These are phyloP conservation scores for Aythya baeri DNA, from an alignment of 2,113 vertebrate genomes.

Conservation along the genomic window DNA sequence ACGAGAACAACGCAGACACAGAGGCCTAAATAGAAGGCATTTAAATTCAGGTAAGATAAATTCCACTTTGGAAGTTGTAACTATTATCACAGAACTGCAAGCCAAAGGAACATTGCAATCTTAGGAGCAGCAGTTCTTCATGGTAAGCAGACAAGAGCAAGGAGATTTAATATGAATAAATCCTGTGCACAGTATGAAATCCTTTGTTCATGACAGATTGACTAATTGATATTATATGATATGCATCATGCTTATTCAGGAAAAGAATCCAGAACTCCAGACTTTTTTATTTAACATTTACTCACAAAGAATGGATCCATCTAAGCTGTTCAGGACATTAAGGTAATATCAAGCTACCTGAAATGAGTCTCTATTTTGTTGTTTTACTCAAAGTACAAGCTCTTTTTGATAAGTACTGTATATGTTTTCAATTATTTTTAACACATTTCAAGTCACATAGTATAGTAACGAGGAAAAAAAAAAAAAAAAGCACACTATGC, in stretches of 20 bases:
- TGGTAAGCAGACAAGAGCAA: background rate
- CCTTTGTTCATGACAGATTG: background rate
- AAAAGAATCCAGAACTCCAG: background rate
- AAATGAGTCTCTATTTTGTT: background rate
- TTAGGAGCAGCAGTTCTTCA: background rate
- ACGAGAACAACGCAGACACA: background rate
- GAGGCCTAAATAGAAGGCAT: background rate
- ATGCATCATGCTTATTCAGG: background rate
- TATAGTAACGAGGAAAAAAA: background rate
- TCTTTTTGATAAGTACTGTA: background rate
- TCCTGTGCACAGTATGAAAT: background rate
- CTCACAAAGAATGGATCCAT: background rate
- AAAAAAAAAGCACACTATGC: background rate
- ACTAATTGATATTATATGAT: background rate
- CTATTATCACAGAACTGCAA: background rate
- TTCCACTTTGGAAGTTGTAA: background rate
- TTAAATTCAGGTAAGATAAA: background rate
- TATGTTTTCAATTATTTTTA: background rate
- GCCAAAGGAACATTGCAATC: background rate
- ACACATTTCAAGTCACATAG: background rate
- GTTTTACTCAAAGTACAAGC: background rate
- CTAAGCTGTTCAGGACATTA: background rate
- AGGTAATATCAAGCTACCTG: background rate
- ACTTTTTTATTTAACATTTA: background rate
- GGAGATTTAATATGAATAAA: background rate